Evolutionary conservation across 2,888 invertebrate genomes (phyloP).

Genomic region (Galerucella nymphaeae): DNA sequence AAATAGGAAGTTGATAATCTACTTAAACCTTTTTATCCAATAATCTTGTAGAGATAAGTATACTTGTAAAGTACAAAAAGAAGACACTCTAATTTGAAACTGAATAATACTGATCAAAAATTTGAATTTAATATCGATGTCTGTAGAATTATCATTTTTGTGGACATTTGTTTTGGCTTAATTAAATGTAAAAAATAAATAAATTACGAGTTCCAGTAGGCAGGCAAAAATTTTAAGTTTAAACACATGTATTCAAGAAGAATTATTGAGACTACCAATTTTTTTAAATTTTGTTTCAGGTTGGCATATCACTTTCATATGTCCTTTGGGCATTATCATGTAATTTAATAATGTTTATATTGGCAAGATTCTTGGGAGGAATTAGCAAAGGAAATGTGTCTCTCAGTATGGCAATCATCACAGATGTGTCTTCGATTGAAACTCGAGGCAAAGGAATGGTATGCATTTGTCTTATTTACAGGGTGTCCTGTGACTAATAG

Average conservation of each 20-base stretch:
- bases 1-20: not conserved
- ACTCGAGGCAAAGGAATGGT: slow-evolving; percentile 96
- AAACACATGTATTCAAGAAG: not conserved
- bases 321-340: slow-evolving; percentile 88
- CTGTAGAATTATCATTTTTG: too few species aligned
- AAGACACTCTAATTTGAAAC: too few species aligned
- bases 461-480: slow-evolving; percentile 42
- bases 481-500: too few species aligned
- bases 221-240: not conserved
- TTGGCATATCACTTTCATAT: slow-evolving; percentile 88
- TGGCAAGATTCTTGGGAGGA: slow-evolving; percentile 93
- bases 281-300: slow-evolving; percentile 66
- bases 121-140: too few species aligned
- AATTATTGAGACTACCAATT: not conserved
- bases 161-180: too few species aligned
- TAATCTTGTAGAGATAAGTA: not conserved
- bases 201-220: too few species aligned
- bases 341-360: slow-evolving; percentile 89
- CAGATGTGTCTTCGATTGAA: slow-evolving; percentile 87
- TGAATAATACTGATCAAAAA: too few species aligned
- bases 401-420: slow-evolving; percentile 92
- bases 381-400: slow-evolving; percentile 97
- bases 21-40: too few species aligned
- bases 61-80: not conserved
- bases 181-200: too few species aligned